Evolutionary conservation across 2,113 vertebrate genomes (phyloP).

Genomic region (Crotophaga sulcirostris): DNA sequence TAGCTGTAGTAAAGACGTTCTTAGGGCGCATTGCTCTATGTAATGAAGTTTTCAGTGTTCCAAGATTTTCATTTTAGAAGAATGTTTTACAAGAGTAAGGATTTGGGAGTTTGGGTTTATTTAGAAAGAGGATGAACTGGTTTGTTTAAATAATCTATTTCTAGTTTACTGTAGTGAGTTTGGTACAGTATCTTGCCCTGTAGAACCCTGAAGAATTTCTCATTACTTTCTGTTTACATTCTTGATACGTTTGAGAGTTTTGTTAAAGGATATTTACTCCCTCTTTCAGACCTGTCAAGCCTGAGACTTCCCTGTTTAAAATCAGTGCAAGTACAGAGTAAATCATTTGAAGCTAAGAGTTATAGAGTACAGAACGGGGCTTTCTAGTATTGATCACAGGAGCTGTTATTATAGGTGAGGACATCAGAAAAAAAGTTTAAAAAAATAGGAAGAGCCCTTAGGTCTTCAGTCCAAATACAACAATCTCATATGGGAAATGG

Average conservation of each 20-base stretch:
- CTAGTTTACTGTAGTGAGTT: neutral
- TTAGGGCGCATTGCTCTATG: neutral
- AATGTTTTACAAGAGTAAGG: neutral
- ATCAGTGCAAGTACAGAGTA: neutral
- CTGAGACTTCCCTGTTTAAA: neutral
- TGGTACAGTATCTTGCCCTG: neutral
- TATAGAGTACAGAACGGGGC: neutral
- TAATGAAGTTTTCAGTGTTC: neutral
- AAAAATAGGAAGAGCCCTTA: neutral
- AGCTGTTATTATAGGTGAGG: neutral
- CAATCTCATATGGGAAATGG: neutral
- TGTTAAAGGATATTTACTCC: neutral
- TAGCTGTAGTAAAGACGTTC: neutral
- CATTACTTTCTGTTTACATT: neutral
- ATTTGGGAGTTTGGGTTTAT: neutral
- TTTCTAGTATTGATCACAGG: neutral
- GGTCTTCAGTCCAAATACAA: neutral
- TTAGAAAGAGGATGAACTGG: neutral
- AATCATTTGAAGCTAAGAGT: neutral
- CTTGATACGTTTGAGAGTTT: neutral
- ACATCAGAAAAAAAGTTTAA: neutral
- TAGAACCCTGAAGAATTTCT: neutral
- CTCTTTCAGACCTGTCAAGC: rapidly evolving
- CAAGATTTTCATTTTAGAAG: neutral
- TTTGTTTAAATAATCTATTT: neutral